Evolutionary conservation across 2,113 vertebrate species (phyloP).

Genomic region (Pseudorectes ferrugineus): DNA sequence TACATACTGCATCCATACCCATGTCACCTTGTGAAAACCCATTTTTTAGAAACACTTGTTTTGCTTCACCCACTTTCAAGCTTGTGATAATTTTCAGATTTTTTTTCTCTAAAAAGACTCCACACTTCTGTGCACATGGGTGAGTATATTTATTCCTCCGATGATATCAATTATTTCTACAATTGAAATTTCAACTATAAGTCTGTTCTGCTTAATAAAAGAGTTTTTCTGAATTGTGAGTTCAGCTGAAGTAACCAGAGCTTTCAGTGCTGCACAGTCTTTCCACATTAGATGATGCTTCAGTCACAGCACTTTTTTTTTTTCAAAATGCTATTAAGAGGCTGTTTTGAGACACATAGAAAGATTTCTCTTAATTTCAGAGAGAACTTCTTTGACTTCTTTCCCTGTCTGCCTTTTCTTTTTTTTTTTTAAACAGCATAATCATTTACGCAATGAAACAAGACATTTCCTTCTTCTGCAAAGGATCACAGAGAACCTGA

Average conservation of each 20-base stretch:
- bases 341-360: background rate
- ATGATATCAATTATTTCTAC: background rate
- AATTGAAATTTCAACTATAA: background rate
- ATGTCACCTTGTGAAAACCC: background rate
- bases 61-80: background rate
- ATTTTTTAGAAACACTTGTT: background rate
- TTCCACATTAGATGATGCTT: background rate
- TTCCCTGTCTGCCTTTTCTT: background rate
- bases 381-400: background rate
- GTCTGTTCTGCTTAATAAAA: background rate
- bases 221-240: background rate
- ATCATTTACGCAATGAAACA: background rate
- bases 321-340: background rate
- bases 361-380: background rate
- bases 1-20: background rate
- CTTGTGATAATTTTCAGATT: background rate
- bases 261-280: background rate
- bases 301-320: background rate
- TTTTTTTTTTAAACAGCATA: background rate
- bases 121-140: background rate
- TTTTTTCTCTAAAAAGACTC: background rate
- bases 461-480: background rate
- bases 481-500: background rate
- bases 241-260: background rate
- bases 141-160: background rate